Conservation (phyloP, 2,888 invertebrate genomes). For the Hedychridium roseum region DNA sequence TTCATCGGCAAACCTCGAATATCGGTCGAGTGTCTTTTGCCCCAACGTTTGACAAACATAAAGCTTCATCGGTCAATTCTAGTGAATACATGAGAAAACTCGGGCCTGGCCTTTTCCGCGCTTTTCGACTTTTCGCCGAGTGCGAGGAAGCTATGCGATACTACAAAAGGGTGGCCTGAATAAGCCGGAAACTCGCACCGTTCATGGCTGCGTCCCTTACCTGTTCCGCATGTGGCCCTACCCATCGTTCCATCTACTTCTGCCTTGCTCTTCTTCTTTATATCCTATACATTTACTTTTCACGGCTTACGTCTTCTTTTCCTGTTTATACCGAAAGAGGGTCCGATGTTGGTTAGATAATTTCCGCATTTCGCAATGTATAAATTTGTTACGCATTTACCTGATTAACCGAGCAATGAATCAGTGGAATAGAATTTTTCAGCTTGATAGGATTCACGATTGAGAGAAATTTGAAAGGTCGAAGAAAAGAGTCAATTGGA, state of each 20-base stretch:
- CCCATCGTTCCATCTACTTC: not conserved
- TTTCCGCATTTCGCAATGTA: too few relatives aligned
- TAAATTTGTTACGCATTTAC: too few relatives aligned
- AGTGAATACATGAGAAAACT: slow-evolving; percentile 30
- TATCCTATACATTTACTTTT: too few relatives aligned
- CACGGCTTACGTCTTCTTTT: too few relatives aligned
- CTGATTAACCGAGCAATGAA: too few relatives aligned
- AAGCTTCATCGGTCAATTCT: too few relatives aligned
- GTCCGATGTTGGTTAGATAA: too few relatives aligned
- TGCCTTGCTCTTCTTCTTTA: slow-evolving; percentile 19
- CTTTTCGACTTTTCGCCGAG: slow-evolving; percentile 50
- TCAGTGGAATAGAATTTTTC: too few relatives aligned
- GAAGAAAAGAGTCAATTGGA: slow-evolving; percentile 7
- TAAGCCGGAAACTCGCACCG: slow-evolving; percentile 50
- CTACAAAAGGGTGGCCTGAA: slow-evolving; percentile 38
- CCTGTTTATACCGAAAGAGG: too few relatives aligned
- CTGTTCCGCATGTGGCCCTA: slow-evolving; percentile 23
- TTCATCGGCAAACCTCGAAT: too few relatives aligned
- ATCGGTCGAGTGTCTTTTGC: too few relatives aligned
- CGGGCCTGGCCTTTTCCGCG: slow-evolving; percentile 49
- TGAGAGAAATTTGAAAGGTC: slow-evolving; percentile 5
- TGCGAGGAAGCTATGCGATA: slow-evolving; percentile 23
- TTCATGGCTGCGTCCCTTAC: slow-evolving; percentile 35
- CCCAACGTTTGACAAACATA: too few relatives aligned
- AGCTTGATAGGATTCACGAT: slow-evolving; percentile 5